These are phyloP conservation scores for Scaptomyza montana DNA, from an alignment of 1,140 invertebrate genomes.

Conservation along the genomic window DNA sequence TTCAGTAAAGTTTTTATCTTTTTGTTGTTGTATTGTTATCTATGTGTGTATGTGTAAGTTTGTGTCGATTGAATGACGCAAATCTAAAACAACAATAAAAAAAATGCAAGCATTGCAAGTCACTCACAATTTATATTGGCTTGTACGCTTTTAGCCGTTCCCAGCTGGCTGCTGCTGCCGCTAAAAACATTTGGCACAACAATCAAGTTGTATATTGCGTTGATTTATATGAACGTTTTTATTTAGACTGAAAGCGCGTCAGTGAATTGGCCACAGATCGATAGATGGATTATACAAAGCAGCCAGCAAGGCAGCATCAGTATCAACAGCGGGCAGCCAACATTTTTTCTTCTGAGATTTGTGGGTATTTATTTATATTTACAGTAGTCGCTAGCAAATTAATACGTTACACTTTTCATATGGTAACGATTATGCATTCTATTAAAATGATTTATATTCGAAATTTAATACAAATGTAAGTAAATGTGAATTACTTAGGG, in stretches of 20 bases:
- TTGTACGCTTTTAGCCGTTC: conserved; percentile 52
- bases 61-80: conserved; percentile 63
- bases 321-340: background rate
- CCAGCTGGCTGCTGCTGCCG: conserved; percentile 51
- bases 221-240: conserved; percentile 53
- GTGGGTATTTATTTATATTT: background rate
- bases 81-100: conserved; percentile 67
- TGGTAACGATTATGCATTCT: background rate
- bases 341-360: background rate
- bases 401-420: background rate
- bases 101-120: conserved; percentile 58
- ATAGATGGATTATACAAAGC: conserved; percentile 41
- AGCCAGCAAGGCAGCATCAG: conserved; percentile 17
- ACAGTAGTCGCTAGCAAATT: background rate
- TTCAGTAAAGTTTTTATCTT: conserved; percentile 31
- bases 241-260: conserved; percentile 52
- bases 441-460: too few species aligned
- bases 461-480: background rate
- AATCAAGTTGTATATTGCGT: conserved; percentile 58
- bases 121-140: conserved; percentile 56
- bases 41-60: conserved; percentile 33
- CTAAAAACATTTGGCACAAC: conserved; percentile 63
- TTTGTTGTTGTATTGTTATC: background rate
- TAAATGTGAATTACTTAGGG: background rate
- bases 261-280: conserved; percentile 58